Base-by-base conservation (phyloP, 1,140 invertebrate species). In the Bicyclus anynana region DNA sequence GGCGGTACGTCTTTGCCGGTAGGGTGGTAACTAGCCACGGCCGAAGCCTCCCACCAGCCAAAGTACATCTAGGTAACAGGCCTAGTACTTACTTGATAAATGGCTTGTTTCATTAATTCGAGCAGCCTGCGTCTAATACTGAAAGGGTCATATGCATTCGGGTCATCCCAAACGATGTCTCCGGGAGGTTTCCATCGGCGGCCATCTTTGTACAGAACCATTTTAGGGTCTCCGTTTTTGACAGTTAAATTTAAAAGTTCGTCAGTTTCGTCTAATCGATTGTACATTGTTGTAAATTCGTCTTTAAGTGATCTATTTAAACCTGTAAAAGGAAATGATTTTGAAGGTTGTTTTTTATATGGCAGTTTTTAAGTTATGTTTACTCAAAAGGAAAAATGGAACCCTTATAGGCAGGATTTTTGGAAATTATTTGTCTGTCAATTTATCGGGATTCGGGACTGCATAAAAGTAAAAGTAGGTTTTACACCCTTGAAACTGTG, bases 51-150 rank as follows among this genome's bases (percentile, higher is more conserved):
- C 23, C 23, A 23, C 23, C 23, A 4, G 23, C 2, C 23, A n/a
- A n/a, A n/a, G n/a, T n/a, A n/a, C n/a, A n/a, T n/a, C n/a, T n/a
- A n/a, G n/a, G n/a, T n/a, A n/a, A n/a, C n/a, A n/a, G n/a, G n/a
- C 7, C 23, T 4, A 7, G 23, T 26, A 10, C 9, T 29, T 29
- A 65, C 54, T 51, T 65, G 58, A 27, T 74, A 80, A 3, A 80
- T 73, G 0, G 69, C 65, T 37, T 80, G 73, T 49, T 71, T 77
- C 59, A 74, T 73, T 0, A 78, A 38, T 26, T 74, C 71, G 12
- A 68, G 33, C 0, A 76, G 16, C 42, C 73, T 62, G 12, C 23
- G 20, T 35, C 58, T 56, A 2, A 74, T 5, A 5, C 47, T 55
- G 29, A 54, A 74, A 1, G 9, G 35, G 21, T 75, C 69, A 3